Base-by-base conservation (phyloP, 1,140 invertebrate species). In the Apis cerana region DNA sequence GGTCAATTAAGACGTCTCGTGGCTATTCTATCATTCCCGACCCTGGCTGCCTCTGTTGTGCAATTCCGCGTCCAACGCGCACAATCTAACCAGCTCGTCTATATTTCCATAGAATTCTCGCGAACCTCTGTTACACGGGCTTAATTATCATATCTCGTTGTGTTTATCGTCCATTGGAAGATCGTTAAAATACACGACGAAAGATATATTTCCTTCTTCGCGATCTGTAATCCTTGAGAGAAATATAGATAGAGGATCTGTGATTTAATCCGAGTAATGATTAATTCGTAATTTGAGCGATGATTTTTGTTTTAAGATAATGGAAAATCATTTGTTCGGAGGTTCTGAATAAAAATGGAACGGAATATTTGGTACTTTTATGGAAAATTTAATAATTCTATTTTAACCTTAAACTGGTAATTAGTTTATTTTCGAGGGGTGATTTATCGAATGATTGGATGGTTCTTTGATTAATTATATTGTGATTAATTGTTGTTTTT, bases 1-100 rank as follows among this genome's bases (percentile, higher is more conserved):
- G 89, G 89, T 91, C 89, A 91, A 90, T 91, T 90, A 89, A 89
- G 88, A 89, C 76, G 81, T 90, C 89, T 90, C 85, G 85, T 79
- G 76, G 85, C 82, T 84, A 83, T 89, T 90, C 83, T 83, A 83
- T 88, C 88, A 90, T 90, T 79, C 85, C 87, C 80, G 79, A 77
- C 80, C 74, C 64, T 69, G 77, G 76, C 71, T 65, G 33, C 33
- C 33, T 33, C 75, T 77, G 78, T 90, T 90, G 88, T 89, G 85
- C 81, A 89, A 89, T 87, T 86, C 76, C 65, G 70, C 72, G 75
- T 87, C 84, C 76, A 62, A 70, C 72, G 75, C 68, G 68, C 54
- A 27, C 59, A 43, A 64, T 13, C 61, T 58, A 8, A 27, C 23
- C 70, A 13, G 48, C 10, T 50, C 59, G 52, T 80, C 68, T 84